These are phyloP conservation scores for Tapirus terrestris DNA, from an alignment of 2,113 vertebrate genomes.

Conservation along the genomic window DNA sequence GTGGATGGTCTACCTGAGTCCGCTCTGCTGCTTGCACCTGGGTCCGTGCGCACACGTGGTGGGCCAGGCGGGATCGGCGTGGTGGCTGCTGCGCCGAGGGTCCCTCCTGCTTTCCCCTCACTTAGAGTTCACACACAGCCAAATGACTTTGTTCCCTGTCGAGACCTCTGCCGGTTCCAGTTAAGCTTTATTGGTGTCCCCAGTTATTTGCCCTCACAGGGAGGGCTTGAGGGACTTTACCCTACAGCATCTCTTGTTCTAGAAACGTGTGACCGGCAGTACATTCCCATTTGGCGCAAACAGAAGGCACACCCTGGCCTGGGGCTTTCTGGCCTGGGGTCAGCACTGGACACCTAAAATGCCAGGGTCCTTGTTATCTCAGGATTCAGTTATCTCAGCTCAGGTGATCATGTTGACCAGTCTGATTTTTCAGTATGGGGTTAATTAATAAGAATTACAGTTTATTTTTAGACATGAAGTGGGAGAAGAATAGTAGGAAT, in stretches of 20 bases:
- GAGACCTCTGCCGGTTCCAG: not conserved
- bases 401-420: rapidly evolving
- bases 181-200: not conserved
- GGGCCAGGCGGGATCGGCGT: rapidly evolving
- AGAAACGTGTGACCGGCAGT: not conserved
- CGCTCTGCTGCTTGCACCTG: not conserved
- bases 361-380: not conserved
- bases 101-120: not conserved
- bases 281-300: rapidly evolving
- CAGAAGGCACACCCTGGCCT: not conserved
- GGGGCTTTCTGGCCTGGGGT: not conserved
- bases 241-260: not conserved
- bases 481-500: not conserved
- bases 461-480: not conserved
- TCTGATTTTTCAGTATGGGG: not conserved
- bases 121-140: not conserved
- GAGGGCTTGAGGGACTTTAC: not conserved
- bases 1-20: not conserved
- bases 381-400: not conserved
- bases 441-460: not conserved
- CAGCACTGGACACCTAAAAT: not conserved
- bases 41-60: rapidly evolving
- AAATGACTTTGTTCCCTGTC: not conserved
- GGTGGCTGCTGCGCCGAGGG: too few relatives aligned
- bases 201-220: not conserved